phyloP scores from a whole-genome alignment of 2,888 invertebrate genomes.

The Strigamia maritima region DNA sequence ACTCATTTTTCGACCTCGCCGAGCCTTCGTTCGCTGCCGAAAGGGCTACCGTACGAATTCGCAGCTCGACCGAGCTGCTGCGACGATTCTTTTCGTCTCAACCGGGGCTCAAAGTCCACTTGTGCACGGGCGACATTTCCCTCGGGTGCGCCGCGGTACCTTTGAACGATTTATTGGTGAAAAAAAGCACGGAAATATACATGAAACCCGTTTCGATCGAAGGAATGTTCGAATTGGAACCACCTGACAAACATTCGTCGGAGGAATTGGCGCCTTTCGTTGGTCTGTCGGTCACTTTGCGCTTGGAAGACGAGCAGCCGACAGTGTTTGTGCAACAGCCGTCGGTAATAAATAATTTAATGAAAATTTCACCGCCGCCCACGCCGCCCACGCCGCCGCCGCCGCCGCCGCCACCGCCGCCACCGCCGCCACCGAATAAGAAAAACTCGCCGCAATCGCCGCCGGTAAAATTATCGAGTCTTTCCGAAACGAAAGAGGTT shows the following conservation, averaged over 20 bases:
- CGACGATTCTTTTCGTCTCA: slow-evolving; percentile 50
- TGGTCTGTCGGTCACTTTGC: not conserved
- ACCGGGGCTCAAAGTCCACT: slow-evolving; percentile 52
- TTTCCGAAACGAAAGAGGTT: not conserved
- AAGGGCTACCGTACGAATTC: slow-evolving; percentile 52
- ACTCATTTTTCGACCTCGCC: slow-evolving; percentile 52
- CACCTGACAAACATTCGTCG: not conserved
- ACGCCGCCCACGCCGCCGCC: not conserved
- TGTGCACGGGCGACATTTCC: slow-evolving; percentile 53
- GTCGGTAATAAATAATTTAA: not conserved
- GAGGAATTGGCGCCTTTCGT: not conserved
- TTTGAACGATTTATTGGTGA: slow-evolving; percentile 48
- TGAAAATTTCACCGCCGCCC: not conserved
- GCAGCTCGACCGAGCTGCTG: slow-evolving; percentile 51
- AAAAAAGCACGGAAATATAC: slow-evolving; percentile 51
- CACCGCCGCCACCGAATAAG: not conserved
- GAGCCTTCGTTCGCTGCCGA: slow-evolving; percentile 53
- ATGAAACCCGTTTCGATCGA: slow-evolving; percentile 52
- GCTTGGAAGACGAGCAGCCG: slow-evolving; percentile 6
- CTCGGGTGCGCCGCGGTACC: slow-evolving; percentile 51
- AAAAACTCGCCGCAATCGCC: not conserved
- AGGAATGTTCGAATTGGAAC: slow-evolving; percentile 36
- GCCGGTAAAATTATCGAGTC: not conserved
- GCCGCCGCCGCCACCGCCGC: not conserved
- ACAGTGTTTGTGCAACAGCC: slow-evolving; percentile 13